These are phyloP conservation scores for Xyrauchen texanus DNA, from an alignment of 2,113 vertebrate species.

Conservation along the genomic window DNA sequence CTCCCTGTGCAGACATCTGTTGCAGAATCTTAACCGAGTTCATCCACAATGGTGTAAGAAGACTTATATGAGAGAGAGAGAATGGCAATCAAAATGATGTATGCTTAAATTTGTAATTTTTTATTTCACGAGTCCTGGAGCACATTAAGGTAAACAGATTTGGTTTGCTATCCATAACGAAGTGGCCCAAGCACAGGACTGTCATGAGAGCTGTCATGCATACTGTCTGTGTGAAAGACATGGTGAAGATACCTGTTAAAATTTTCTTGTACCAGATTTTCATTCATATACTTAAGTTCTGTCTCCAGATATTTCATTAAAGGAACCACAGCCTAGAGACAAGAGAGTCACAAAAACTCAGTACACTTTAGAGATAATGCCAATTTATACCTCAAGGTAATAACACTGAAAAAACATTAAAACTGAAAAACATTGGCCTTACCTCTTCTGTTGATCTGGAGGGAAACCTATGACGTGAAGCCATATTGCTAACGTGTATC, in stretches of 20 bases:
- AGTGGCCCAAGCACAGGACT: too few species aligned
- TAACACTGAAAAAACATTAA: too few species aligned
- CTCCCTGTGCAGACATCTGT: constrained; percentile 65
- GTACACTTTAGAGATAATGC: neutral
- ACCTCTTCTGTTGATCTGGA: constrained; percentile 85
- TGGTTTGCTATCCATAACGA: too few species aligned
- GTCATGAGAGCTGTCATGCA: neutral
- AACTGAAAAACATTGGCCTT: constrained; percentile 36
- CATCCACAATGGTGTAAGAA: constrained; percentile 82
- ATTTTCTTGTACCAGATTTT: constrained; percentile 93
- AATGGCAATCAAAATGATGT: neutral
- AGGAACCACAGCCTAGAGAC: constrained; percentile 80
- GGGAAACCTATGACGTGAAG: constrained; percentile 66
- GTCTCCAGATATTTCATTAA: constrained; percentile 91
- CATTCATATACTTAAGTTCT: constrained; percentile 89
- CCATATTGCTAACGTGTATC: constrained; percentile 82
- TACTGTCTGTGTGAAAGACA: neutral
- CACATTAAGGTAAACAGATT: too few species aligned
- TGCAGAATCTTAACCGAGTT: constrained; percentile 81
- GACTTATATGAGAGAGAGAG: constrained; percentile 65
- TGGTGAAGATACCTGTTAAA: constrained; percentile 84
- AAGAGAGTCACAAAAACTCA: too few species aligned
- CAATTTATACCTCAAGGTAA: too few species aligned
- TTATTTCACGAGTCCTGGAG: too few species aligned
- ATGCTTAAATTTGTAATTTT: too few species aligned